A percentile compares a stretch with the other conserved stretches of the same genome.
Evolutionary conservation across 2,888 invertebrate genomes (phyloP).

Genomic region (Ormyrus labotus): DNA sequence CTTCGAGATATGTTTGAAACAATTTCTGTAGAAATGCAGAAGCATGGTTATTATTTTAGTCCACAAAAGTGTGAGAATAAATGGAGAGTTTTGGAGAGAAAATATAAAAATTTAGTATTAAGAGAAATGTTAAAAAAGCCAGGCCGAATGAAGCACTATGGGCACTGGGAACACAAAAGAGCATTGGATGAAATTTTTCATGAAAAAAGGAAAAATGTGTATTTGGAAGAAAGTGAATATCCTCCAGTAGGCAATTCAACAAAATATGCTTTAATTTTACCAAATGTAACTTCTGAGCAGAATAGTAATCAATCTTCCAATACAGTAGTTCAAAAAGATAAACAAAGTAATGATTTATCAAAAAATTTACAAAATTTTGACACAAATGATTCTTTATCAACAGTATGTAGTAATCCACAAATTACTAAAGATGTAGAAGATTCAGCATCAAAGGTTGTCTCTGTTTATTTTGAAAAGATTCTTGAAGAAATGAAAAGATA

Average conservation of each 20-base stretch:
- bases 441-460: neutral
- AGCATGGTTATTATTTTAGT: conserved; percentile 67
- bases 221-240: conserved; percentile 63
- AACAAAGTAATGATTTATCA: neutral
- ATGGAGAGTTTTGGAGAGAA: conserved; percentile 71
- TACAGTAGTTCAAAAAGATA: neutral
- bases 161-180: conserved; percentile 71
- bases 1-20: conserved; percentile 71
- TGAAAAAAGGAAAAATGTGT: conserved; percentile 64
- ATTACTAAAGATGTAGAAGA: neutral
- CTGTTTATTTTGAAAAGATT: conserved; percentile 53
- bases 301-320: neutral
- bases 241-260: conserved; percentile 57
- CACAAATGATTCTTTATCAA: conserved; percentile 10
- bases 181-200: conserved; percentile 70
- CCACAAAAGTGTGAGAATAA: conserved; percentile 72
- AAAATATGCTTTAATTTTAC: conserved; percentile 55
- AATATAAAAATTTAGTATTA: conserved; percentile 70
- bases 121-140: conserved; percentile 69
- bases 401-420: neutral
- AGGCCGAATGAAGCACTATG: conserved; percentile 70
- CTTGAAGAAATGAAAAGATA: conserved; percentile 60
- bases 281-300: conserved; percentile 55
- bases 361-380: neutral
- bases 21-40: conserved; percentile 70